Conservation (phyloP, 92 coral and sea anemone genomes). For the Phenganax stokvisi region DNA sequence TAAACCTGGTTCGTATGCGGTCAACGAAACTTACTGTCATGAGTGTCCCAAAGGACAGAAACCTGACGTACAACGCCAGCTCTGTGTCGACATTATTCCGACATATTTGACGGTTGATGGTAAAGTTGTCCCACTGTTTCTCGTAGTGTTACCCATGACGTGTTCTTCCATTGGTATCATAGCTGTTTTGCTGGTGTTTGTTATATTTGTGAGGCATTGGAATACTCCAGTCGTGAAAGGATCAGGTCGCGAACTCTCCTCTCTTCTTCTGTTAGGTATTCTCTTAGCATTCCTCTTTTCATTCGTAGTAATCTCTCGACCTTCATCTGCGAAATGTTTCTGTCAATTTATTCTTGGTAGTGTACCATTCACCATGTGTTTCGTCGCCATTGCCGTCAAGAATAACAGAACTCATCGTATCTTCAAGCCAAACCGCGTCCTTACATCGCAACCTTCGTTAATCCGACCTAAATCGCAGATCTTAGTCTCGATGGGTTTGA, state of each 20-base stretch:
- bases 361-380: constrained; percentile 3
- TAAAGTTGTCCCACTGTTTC: not conserved
- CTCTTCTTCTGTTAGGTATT: constrained; percentile 6
- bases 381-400: constrained; percentile 12
- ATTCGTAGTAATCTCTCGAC: constrained; percentile 6
- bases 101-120: constrained; percentile 7
- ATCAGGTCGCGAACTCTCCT: constrained; percentile 22
- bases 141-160: not conserved
- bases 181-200: not conserved
- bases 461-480: constrained; percentile 13
- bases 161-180: not conserved
- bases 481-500: constrained; percentile 18
- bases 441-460: not conserved
- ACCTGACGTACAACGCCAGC: not conserved
- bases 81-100: constrained; percentile 9
- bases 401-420: constrained; percentile 15
- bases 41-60: constrained; percentile 12
- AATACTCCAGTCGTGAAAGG: constrained; percentile 20
- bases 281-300: constrained; percentile 5
- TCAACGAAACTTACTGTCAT: constrained; percentile 3
- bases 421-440: constrained; percentile 1
- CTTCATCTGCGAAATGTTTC: not conserved
- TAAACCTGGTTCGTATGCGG: not conserved
- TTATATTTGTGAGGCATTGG: not conserved
- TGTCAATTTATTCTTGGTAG: not conserved